Conservation (phyloP, 2,888 invertebrate species). For the Scaptomyza flava region DNA sequence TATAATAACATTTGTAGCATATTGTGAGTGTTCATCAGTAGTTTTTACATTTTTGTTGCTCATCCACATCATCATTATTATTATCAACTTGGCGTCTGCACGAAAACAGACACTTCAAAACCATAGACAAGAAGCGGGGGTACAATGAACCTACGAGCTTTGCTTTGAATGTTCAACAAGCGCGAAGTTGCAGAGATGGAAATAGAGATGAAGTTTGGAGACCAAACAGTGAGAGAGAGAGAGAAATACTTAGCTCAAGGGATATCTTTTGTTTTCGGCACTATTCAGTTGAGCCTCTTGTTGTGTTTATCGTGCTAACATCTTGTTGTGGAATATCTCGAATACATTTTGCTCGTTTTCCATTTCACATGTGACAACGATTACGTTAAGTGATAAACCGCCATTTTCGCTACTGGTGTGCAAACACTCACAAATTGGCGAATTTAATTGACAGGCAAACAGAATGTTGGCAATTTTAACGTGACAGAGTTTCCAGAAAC, state of each 20-base stretch:
- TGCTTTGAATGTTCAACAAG: slow-evolving; percentile 58
- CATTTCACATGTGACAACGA: slow-evolving; percentile 48
- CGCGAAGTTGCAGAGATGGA: slow-evolving; percentile 29
- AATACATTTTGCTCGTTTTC: slow-evolving; percentile 27
- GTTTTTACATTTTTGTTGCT: slow-evolving; percentile 28
- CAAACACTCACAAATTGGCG: slow-evolving; percentile 38
- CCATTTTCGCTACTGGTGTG: slow-evolving; percentile 19
- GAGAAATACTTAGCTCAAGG: slow-evolving; percentile 27
- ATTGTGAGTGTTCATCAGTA: slow-evolving; percentile 48
- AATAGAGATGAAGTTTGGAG: slow-evolving; percentile 15
- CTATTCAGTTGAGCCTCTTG: slow-evolving; percentile 8
- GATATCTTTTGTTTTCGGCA: slow-evolving; percentile 41
- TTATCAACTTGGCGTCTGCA: slow-evolving; percentile 58
- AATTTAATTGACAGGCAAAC: slow-evolving; percentile 54
- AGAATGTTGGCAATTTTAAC: slow-evolving; percentile 32
- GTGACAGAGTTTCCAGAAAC: slow-evolving; percentile 26
- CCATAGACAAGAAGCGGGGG: slow-evolving; percentile 26
- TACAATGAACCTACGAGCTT: slow-evolving; percentile 58
- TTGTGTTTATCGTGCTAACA: slow-evolving; percentile 33
- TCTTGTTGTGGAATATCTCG: slow-evolving; percentile 28
- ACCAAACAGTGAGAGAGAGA: background rate
- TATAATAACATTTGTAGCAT: slow-evolving; percentile 12
- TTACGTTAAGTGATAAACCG: slow-evolving; percentile 54
- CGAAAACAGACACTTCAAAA: slow-evolving; percentile 44
- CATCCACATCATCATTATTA: slow-evolving; percentile 43